Evolutionary conservation across 2,113 vertebrate species (phyloP).

Genomic region (Pagrus major): DNA sequence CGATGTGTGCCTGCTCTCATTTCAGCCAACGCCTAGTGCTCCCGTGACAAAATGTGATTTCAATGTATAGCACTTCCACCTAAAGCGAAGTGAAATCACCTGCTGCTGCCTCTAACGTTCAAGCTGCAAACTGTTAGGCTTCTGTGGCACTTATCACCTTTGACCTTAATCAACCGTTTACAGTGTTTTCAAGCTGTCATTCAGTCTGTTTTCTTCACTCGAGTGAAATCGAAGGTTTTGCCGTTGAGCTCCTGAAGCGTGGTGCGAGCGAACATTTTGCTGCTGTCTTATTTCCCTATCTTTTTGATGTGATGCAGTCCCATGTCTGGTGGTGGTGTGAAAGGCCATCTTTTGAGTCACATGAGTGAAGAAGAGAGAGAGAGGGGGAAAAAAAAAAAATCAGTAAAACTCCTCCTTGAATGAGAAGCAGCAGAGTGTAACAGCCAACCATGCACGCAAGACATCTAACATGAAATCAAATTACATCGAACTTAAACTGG

Average conservation of each 20-base stretch:
- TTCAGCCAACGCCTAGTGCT: slow-evolving; percentile 9
- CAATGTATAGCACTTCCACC: neutral
- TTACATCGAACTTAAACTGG: slow-evolving; percentile 72
- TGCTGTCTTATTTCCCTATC: slow-evolving; percentile 26
- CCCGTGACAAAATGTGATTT: slow-evolving; percentile 13
- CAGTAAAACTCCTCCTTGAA: slow-evolving; percentile 58
- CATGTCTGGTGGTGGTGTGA: slow-evolving; percentile 59
- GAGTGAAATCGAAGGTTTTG: neutral
- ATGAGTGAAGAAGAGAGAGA: slow-evolving; percentile 34
- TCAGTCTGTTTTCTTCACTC: slow-evolving; percentile 5
- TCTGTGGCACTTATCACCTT: slow-evolving; percentile 10
- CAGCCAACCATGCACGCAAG: slow-evolving; percentile 71
- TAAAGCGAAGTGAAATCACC: slow-evolving; percentile 20
- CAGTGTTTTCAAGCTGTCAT: neutral
- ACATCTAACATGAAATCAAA: slow-evolving; percentile 79
- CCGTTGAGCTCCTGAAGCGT: neutral
- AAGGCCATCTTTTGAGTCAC: slow-evolving; percentile 58
- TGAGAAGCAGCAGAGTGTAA: slow-evolving; percentile 62
- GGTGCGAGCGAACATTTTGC: slow-evolving; percentile 7
- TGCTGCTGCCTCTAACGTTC: slow-evolving; percentile 19
- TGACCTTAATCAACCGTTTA: slow-evolving; percentile 30
- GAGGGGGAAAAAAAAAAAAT: slow-evolving; percentile 11
- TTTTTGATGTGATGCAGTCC: slow-evolving; percentile 55
- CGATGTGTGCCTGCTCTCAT: neutral
- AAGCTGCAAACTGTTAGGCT: slow-evolving; percentile 18